Conservation (phyloP, 1,140 invertebrate species). For the Dinoponera quadriceps region DNA sequence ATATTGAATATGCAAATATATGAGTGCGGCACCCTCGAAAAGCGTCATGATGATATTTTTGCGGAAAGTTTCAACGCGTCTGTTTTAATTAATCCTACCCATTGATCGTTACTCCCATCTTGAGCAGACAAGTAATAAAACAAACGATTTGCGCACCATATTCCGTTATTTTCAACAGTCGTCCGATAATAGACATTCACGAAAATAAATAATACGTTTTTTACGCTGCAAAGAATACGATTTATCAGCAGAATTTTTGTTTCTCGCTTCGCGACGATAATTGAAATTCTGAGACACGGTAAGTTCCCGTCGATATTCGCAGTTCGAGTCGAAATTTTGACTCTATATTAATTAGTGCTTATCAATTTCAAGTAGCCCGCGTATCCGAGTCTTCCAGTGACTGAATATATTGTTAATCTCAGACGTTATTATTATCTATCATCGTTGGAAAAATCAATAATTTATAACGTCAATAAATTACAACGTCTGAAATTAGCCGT, state of each 20-base stretch:
- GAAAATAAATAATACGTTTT: constrained; percentile 2
- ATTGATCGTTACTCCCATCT: neutral
- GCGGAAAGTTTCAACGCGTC: neutral
- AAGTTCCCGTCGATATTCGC: neutral
- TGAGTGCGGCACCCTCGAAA: neutral
- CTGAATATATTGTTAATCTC: too few relatives aligned
- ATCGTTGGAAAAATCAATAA: too few relatives aligned
- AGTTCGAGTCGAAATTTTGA: neutral
- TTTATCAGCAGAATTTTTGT: neutral
- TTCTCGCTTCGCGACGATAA: neutral
- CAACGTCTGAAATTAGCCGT: too few relatives aligned
- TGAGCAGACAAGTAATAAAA: neutral
- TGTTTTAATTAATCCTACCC: neutral
- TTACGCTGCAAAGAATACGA: neutral
- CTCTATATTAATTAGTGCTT: too few relatives aligned
- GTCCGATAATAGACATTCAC: neutral
- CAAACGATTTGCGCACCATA: too few relatives aligned
- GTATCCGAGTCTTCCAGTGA: too few relatives aligned
- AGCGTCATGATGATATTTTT: neutral
- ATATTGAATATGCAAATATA: neutral
- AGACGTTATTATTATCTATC: too few relatives aligned
- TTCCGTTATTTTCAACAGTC: neutral
- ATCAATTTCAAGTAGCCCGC: too few relatives aligned
- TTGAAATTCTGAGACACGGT: neutral
- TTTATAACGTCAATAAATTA: too few relatives aligned